Percentiles rank a stretch among this genome's conserved stretches.
phyloP scores from a whole-genome alignment of 1,140 invertebrate species.

The Brachionus asplanchnoidis region DNA sequence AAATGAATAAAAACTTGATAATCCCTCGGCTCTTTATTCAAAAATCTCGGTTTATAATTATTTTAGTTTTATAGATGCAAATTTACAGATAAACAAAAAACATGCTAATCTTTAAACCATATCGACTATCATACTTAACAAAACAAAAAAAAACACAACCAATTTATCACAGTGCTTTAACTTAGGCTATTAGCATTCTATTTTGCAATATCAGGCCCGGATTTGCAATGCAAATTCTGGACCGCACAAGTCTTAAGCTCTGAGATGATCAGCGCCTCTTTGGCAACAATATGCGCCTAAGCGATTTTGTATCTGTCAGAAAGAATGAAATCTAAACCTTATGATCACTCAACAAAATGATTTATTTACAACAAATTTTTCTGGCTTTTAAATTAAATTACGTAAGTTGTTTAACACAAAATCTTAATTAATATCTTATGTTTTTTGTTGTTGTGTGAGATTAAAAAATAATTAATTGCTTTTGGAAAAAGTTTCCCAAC shows the following conservation, averaged over 20 bases:
- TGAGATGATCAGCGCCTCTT: not conserved
- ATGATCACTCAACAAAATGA: not conserved
- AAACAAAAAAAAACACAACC: not conserved
- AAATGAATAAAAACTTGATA: not conserved
- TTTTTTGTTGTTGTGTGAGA: not conserved
- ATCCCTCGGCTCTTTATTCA: not conserved
- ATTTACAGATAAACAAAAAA: not conserved
- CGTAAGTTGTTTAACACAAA: not conserved
- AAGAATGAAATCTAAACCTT: not conserved
- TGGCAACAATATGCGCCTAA: not conserved
- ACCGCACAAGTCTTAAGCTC: not conserved
- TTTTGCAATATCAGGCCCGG: not conserved
- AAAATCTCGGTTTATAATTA: not conserved
- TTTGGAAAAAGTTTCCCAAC: not conserved
- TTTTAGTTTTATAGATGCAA: not conserved
- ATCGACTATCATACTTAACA: not conserved
- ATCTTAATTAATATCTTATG: conserved; percentile 1
- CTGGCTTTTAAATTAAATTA: not conserved
- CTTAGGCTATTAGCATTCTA: not conserved
- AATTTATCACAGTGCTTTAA: not conserved
- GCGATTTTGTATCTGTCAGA: not conserved
- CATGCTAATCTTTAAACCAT: not conserved
- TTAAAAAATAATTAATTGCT: not conserved
- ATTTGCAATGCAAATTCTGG: not conserved
- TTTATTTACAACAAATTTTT: not conserved